phyloP scores from a whole-genome alignment of 2,888 invertebrate genomes.

The Chloroclystis v-ata region DNA sequence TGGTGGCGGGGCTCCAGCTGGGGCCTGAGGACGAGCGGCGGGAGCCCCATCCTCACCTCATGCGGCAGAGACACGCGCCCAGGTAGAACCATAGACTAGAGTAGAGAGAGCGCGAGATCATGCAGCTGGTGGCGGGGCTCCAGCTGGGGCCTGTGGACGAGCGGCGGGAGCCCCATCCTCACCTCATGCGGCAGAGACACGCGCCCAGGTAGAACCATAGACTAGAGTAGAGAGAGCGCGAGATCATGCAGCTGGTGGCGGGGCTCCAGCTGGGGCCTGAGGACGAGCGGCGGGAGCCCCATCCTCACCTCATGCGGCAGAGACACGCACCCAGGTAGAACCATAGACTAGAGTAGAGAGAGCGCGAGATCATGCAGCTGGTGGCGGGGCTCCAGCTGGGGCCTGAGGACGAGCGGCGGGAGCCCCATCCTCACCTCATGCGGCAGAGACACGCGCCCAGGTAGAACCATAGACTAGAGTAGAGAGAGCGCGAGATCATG shows the following conservation, averaged over 20 bases:
- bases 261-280: conserved; percentile 90
- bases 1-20: conserved; percentile 93
- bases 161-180: conserved; percentile 80
- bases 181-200: conserved; percentile 76
- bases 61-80: conserved; percentile 78
- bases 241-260: conserved; percentile 95
- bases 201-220: conserved; percentile 55
- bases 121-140: conserved; percentile 94
- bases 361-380: conserved; percentile 94
- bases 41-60: conserved; percentile 76
- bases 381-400: conserved; percentile 92
- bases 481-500: conserved; percentile 80
- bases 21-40: conserved; percentile 86
- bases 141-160: conserved; percentile 89
- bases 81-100: conserved; percentile 46
- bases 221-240: conserved; percentile 90
- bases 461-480: conserved; percentile 35
- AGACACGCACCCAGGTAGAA: conserved; percentile 74
- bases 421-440: conserved; percentile 76
- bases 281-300: conserved; percentile 83
- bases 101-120: conserved; percentile 94
- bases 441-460: conserved; percentile 77
- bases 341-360: conserved; percentile 82
- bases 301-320: conserved; percentile 73
- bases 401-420: conserved; percentile 85